Conservation (phyloP, 2,888 invertebrate genomes). For the Lepetodrilus schrolli region DNA sequence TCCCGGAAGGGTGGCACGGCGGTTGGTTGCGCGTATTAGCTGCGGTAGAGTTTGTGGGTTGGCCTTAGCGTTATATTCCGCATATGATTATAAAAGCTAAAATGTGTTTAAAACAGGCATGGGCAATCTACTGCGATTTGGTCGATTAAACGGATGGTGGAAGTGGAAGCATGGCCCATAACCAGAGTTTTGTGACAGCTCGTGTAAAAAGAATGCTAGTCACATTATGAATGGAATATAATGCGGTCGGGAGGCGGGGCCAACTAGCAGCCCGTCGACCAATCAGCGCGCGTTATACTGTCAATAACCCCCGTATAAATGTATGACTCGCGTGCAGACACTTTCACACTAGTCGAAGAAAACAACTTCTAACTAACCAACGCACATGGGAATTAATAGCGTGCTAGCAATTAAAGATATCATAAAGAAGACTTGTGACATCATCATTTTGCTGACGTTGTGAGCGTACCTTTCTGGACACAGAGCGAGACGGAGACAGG, state of each 20-base stretch:
- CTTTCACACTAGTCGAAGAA: constrained; percentile 4
- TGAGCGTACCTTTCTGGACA: not conserved
- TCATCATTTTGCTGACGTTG: no score
- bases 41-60: not conserved
- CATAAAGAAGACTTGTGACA: no score
- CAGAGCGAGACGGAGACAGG: not conserved
- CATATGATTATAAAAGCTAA: constrained; percentile 8
- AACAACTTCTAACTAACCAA: not conserved
- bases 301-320: constrained; percentile 17
- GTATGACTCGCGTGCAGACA: constrained; percentile 4
- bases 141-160: not conserved
- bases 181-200: not conserved
- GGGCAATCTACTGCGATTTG: not conserved
- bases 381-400: constrained; percentile 15
- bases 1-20: not conserved
- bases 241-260: not conserved
- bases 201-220: not conserved
- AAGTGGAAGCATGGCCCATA: not conserved
- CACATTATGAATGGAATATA: constrained; percentile 1
- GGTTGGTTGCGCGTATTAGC: not conserved
- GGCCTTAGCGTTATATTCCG: not conserved
- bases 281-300: not conserved
- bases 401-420: no score
- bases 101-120: not conserved
- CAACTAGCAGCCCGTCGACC: not conserved